phyloP scores from a whole-genome alignment of 1,140 invertebrate genomes.

The Melanaphis sacchari region DNA sequence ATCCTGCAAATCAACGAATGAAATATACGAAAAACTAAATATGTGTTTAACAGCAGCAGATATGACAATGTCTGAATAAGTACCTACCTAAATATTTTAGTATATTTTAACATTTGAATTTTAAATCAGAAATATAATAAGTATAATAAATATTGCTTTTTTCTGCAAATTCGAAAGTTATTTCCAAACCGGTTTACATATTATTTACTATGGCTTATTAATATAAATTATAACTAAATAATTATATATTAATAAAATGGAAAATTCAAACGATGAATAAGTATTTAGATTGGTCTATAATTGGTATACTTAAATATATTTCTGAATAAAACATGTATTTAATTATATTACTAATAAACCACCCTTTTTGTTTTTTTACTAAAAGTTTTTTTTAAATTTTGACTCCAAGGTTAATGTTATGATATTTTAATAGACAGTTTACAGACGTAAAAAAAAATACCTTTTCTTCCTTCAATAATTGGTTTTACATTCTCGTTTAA shows the following conservation, averaged over 20 bases:
- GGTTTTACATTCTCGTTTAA: neutral
- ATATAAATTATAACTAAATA: neutral
- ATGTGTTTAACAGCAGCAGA: neutral
- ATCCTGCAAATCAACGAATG: neutral
- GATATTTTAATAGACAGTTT: neutral
- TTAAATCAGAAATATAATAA: neutral
- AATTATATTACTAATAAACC: neutral
- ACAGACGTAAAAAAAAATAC: neutral
- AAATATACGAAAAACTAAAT: neutral
- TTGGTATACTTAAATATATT: neutral
- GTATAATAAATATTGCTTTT: neutral
- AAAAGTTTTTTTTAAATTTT: neutral
- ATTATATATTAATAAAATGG: neutral
- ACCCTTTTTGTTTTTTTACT: neutral
- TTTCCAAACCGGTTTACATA: neutral
- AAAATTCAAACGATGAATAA: constrained; percentile 1
- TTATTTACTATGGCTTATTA: neutral
- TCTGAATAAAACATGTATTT: neutral
- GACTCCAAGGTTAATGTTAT: neutral
- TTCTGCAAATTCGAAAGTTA: neutral
- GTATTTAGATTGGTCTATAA: neutral
- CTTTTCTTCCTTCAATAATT: neutral
- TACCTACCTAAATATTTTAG: neutral
- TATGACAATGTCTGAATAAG: neutral
- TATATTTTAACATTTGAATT: neutral